These are phyloP conservation scores for Hypomecis atomaria DNA, from an alignment of 2,888 invertebrate genomes.

Conservation along the genomic window DNA sequence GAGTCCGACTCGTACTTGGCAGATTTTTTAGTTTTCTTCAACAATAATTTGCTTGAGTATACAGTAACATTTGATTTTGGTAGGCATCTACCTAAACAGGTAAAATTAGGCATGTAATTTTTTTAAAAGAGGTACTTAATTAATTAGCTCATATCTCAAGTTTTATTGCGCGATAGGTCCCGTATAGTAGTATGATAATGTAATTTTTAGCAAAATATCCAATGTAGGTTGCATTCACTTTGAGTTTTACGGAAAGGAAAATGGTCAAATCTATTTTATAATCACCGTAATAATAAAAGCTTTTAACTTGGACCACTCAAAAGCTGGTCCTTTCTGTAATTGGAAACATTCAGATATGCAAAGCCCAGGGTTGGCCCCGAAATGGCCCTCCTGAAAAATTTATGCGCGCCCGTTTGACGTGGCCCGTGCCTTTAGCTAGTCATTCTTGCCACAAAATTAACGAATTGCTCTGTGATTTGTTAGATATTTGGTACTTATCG, in stretches of 20 bases:
- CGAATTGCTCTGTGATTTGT: slow-evolving; percentile 24
- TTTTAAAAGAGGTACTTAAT: too few relatives aligned
- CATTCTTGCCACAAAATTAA: slow-evolving; percentile 39
- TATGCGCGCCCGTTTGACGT: slow-evolving; percentile 67
- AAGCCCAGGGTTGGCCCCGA: slow-evolving; percentile 62
- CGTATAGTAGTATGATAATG: too few relatives aligned
- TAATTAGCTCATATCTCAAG: too few relatives aligned
- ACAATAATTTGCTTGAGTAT: too few relatives aligned
- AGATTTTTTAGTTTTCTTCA: too few relatives aligned
- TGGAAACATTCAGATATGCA: slow-evolving; percentile 74
- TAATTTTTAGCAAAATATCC: too few relatives aligned
- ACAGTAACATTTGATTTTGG: too few relatives aligned
- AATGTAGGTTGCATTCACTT: background rate
- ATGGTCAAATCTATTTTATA: slow-evolving; percentile 6
- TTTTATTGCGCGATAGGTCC: too few relatives aligned
- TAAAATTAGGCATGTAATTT: too few relatives aligned
- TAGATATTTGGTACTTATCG: too few relatives aligned
- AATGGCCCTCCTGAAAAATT: slow-evolving; percentile 70
- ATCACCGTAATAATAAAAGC: slow-evolving; percentile 2
- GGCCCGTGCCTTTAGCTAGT: slow-evolving; percentile 42
- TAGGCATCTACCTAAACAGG: too few relatives aligned
- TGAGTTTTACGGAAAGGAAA: background rate
- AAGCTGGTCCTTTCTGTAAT: slow-evolving; percentile 63
- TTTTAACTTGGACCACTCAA: slow-evolving; percentile 47
- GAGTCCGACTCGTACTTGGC: too few relatives aligned